Evolutionary conservation across 2,888 invertebrate genomes (phyloP).

Genomic region (Polyommatus iphigenia): DNA sequence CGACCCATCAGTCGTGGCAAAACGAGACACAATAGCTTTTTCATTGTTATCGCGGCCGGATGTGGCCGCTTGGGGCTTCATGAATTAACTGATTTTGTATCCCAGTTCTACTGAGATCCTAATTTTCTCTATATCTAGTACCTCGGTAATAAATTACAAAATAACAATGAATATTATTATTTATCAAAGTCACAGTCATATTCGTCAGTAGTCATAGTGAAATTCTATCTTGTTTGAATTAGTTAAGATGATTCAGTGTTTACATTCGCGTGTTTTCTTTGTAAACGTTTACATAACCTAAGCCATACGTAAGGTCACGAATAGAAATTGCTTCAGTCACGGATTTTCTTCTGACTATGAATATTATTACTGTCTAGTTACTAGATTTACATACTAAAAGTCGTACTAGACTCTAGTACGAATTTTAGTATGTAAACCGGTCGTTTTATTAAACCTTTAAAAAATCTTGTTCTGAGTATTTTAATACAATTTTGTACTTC

Average conservation of each 20-base stretch:
- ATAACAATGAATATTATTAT: neutral
- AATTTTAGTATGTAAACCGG: neutral
- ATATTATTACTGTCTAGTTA: neutral
- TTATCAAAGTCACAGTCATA: neutral
- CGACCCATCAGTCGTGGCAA: too few relatives aligned
- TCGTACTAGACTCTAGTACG: too few relatives aligned
- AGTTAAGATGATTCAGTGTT: conserved; percentile 30
- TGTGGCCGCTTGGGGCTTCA: too few relatives aligned
- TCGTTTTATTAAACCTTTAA: neutral
- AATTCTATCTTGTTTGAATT: conserved; percentile 7
- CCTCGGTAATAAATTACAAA: too few relatives aligned
- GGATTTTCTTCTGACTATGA: conserved; percentile 5
- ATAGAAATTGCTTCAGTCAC: conserved; percentile 26
- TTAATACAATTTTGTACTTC: neutral
- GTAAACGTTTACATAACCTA: conserved; percentile 57
- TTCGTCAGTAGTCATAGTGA: neutral
- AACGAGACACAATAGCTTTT: too few relatives aligned
- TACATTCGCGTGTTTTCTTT: conserved; percentile 23
- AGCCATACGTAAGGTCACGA: conserved; percentile 53
- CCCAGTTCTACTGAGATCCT: too few relatives aligned
- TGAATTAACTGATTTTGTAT: too few relatives aligned
- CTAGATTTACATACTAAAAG: too few relatives aligned
- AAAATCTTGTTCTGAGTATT: neutral
- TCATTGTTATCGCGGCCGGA: too few relatives aligned
- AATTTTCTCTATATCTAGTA: too few relatives aligned